Evolutionary conservation across 2,888 invertebrate species (phyloP).

Genomic region (Heteropelma amictum): DNA sequence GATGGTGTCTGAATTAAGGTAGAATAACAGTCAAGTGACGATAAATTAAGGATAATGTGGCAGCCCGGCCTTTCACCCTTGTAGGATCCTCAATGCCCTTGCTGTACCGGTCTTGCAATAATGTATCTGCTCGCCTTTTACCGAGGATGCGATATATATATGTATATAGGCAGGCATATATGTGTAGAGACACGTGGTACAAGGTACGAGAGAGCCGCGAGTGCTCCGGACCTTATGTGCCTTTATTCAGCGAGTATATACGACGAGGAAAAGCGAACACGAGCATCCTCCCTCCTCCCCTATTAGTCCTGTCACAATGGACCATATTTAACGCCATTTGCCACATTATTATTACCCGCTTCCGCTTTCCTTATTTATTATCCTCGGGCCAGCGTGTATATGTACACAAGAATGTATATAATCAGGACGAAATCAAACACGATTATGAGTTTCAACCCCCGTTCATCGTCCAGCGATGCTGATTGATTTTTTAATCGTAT

Average conservation of each 20-base stretch:
- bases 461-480: too few relatives aligned
- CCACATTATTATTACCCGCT: slow-evolving; percentile 66
- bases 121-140: slow-evolving; percentile 12
- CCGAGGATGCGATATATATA: slow-evolving; percentile 23
- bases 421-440: too few relatives aligned
- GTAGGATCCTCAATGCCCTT: slow-evolving; percentile 36
- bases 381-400: slow-evolving; percentile 30
- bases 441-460: too few relatives aligned
- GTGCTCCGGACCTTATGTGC: slow-evolving; percentile 47
- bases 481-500: too few relatives aligned
- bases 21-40: slow-evolving; percentile 54
- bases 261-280: slow-evolving; percentile 51
- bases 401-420: background rate
- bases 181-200: background rate
- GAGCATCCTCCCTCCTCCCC: slow-evolving; percentile 59
- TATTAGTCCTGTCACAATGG: slow-evolving; percentile 64
- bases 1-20: slow-evolving; percentile 13
- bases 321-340: slow-evolving; percentile 66
- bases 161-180: slow-evolving; percentile 1
- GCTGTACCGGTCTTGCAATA: slow-evolving; percentile 30
- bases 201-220: slow-evolving; percentile 44
- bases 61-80: slow-evolving; percentile 45
- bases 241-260: slow-evolving; percentile 49
- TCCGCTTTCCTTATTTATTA: slow-evolving; percentile 61
- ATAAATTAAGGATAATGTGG: slow-evolving; percentile 55